These are phyloP conservation scores for Salmo trutta DNA, from an alignment of 2,797 vertebrate species.

Conservation along the genomic window DNA sequence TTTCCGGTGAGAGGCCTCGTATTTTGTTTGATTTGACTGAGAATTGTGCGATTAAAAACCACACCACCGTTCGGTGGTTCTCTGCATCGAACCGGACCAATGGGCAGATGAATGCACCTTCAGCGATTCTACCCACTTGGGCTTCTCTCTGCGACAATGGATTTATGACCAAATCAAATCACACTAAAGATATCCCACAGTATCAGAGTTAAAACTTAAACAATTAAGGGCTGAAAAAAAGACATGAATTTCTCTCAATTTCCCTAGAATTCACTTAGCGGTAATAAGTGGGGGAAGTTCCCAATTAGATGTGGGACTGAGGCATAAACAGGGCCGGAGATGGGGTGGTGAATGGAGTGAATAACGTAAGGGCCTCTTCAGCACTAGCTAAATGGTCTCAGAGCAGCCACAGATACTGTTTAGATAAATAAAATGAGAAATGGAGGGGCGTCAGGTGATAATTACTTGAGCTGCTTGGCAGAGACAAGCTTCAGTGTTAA, in stretches of 20 bases:
- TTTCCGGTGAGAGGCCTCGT: slow-evolving; percentile 25
- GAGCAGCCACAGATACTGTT: slow-evolving; percentile 44
- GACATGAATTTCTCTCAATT: slow-evolving; percentile 55
- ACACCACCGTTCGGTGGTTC: slow-evolving; percentile 12
- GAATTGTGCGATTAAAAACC: slow-evolving; percentile 41
- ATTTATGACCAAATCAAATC: slow-evolving; percentile 51
- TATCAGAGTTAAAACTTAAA: slow-evolving; percentile 59
- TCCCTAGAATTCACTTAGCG: slow-evolving; percentile 48
- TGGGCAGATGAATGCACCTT: slow-evolving; percentile 35
- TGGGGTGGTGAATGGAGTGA: slow-evolving; percentile 27
- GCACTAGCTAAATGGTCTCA: slow-evolving; percentile 27
- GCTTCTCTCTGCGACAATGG: slow-evolving; percentile 48
- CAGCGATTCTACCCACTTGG: slow-evolving; percentile 42
- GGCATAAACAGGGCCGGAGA: slow-evolving; percentile 42
- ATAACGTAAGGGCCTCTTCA: slow-evolving; percentile 31
- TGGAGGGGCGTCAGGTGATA: slow-evolving; percentile 58
- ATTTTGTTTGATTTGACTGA: slow-evolving; percentile 44
- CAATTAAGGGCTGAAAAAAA: slow-evolving; percentile 50
- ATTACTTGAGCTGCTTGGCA: slow-evolving; percentile 70
- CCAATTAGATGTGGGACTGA: slow-evolving; percentile 50
- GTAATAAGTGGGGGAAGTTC: slow-evolving; percentile 39
- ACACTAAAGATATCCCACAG: slow-evolving; percentile 45
- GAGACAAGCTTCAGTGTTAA: slow-evolving; percentile 60
- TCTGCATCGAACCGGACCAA: slow-evolving; percentile 28
- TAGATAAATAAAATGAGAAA: slow-evolving; percentile 70